Base-by-base conservation (phyloP, 2,797 vertebrate species). In the Stomatorhinus walkeri region DNA sequence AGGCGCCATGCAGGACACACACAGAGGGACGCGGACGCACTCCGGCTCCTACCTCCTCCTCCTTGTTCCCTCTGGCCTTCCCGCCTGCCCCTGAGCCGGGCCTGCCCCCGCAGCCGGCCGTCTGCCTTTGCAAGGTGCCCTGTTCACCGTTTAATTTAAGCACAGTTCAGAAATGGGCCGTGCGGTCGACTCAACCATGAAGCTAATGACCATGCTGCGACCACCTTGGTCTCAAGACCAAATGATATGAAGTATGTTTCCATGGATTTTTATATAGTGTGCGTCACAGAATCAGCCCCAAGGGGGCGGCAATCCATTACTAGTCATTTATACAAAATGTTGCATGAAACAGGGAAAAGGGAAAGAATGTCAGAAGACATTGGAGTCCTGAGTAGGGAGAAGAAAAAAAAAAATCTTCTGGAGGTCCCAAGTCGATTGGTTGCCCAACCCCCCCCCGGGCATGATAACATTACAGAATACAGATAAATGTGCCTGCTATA, bases 1-100 rank as follows among this genome's bases (percentile, higher is more conserved):
- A 52, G 9, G 52, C 52, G 28, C 5, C 64, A 68, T 68, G 64
- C 64, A 68, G 28, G 51, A 90, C 7, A 54, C 16, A 89, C 51
- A 72, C 2, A 14, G 51, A 89, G 14, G 64, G 7, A 89, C 51
- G 52, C 0, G 2, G 14, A 54, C 49, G 46, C 81, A 61, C 54
- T 12, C 7, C 22, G 9, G 87, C 85, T 94, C 98, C 91, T 99
- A 99, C 98, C 98, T 99, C 98, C 97, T 99, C 98, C 94, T 99
- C 98, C 94, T 96, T 97, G 97, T 97, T 97, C 96, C 95, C 97
- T 91, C 90, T 93, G 89, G 97, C 94, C 94, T 97, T 97, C 95
- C 96, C 96, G 97, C 96, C 97, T 94, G 97, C 95, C 93, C 96
- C 91, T 92, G 96, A 95, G 94, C 95, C 95, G 85, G 96, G 84